These are phyloP conservation scores for Luehdorfia chinensis DNA, from an alignment of 1,140 invertebrate genomes.

Conservation along the genomic window DNA sequence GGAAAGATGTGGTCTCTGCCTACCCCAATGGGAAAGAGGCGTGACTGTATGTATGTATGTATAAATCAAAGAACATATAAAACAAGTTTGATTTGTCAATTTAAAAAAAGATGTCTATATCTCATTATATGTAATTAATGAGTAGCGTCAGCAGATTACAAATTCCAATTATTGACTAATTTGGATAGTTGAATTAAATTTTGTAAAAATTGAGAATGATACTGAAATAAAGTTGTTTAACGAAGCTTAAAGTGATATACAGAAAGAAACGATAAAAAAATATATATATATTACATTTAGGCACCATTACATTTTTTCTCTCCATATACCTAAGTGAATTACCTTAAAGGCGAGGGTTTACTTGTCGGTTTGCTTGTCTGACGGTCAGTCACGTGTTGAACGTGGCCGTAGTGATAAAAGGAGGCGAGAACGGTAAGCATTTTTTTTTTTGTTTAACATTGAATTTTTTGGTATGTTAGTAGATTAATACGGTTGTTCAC, in stretches of 20 bases:
- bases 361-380: not conserved
- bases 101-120: too few relatives aligned
- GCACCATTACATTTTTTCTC: not conserved
- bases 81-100: too few relatives aligned
- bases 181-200: too few relatives aligned
- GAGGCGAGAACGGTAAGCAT: not conserved
- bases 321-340: not conserved
- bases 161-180: too few relatives aligned
- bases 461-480: too few relatives aligned
- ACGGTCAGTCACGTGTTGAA: not conserved
- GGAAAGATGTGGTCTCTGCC: too few relatives aligned
- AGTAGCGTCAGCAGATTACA: not conserved
- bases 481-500: too few relatives aligned
- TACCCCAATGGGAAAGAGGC: too few relatives aligned
- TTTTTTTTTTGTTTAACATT: not conserved
- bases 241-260: not conserved
- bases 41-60: too few relatives aligned
- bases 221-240: too few relatives aligned
- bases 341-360: not conserved
- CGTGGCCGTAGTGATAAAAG: not conserved
- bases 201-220: too few relatives aligned
- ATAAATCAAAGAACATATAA: too few relatives aligned
- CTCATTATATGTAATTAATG: not conserved
- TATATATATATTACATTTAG: constrained; percentile 1
- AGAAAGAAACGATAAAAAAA: not conserved